phyloP scores from a whole-genome alignment of 2,888 invertebrate species.

The Eutolmus rufibarbis region DNA sequence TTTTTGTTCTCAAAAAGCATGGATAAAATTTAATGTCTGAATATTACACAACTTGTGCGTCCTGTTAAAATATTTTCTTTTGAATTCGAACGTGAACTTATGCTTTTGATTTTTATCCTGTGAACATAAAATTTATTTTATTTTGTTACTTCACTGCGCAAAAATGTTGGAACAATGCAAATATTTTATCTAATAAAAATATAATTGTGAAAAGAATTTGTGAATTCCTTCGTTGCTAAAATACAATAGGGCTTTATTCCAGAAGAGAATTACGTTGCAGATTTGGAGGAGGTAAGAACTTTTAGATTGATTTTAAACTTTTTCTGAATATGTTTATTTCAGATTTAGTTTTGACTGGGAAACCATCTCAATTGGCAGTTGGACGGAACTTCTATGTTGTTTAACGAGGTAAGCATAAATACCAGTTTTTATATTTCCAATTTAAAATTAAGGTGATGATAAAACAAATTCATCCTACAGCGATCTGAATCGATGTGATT shows the following conservation, averaged over 20 bases:
- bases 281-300: background rate
- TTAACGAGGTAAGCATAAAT: background rate
- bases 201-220: background rate
- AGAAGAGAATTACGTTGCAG: background rate
- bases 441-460: background rate
- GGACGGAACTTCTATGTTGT: background rate
- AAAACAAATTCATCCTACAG: background rate
- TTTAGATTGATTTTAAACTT: background rate
- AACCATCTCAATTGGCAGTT: background rate
- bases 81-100: background rate
- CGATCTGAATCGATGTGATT: conserved; percentile 5
- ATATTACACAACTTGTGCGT: background rate
- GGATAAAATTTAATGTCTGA: background rate
- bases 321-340: background rate
- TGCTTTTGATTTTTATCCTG: background rate
- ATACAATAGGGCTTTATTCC: background rate
- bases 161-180: conserved; percentile 14
- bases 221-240: background rate
- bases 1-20: background rate
- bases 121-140: background rate
- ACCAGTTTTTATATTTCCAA: background rate
- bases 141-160: background rate
- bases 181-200: conserved; percentile 15
- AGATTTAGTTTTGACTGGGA: background rate
- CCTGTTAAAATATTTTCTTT: background rate